Percentiles rank a stretch among this genome's conserved stretches.
These are phyloP conservation scores for Urosaurus nigricauda DNA, from an alignment of 2,797 vertebrate species.

Conservation along the genomic window DNA sequence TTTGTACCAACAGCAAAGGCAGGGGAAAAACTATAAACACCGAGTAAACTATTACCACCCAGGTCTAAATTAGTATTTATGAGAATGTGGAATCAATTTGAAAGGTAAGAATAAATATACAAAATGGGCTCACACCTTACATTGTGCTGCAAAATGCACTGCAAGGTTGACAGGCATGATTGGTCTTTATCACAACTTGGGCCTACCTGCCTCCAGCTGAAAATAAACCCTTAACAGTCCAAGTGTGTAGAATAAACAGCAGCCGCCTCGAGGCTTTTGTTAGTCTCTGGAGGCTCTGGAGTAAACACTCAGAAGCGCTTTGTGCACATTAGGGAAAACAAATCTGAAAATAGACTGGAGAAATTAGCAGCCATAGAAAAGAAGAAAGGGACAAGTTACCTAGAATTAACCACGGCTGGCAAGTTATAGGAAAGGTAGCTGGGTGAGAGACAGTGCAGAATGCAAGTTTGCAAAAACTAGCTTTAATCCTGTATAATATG, in stretches of 20 bases:
- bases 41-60: slow-evolving; percentile 48
- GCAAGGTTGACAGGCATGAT: slow-evolving; percentile 40
- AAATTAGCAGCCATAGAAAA: slow-evolving; percentile 61
- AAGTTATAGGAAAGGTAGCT: slow-evolving; percentile 10
- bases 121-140: slow-evolving; percentile 42
- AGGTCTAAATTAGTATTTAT: slow-evolving; percentile 60
- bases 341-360: slow-evolving; percentile 55
- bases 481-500: neutral
- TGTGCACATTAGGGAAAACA: slow-evolving; percentile 58
- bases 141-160: slow-evolving; percentile 38
- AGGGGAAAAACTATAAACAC: slow-evolving; percentile 58
- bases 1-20: slow-evolving; percentile 60
- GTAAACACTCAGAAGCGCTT: slow-evolving; percentile 68
- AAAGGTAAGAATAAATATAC: slow-evolving; percentile 60
- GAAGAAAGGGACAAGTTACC: slow-evolving; percentile 55
- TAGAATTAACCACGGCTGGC: slow-evolving; percentile 42
- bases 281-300: slow-evolving; percentile 55
- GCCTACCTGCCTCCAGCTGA: slow-evolving; percentile 42
- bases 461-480: slow-evolving; percentile 30
- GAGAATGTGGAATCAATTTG: slow-evolving; percentile 57
- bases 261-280: slow-evolving; percentile 60
- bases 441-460: slow-evolving; percentile 11
- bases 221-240: slow-evolving; percentile 59
- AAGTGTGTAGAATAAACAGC: slow-evolving; percentile 64
- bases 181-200: slow-evolving; percentile 51